Evolutionary conservation across 2,797 vertebrate species (phyloP).

Genomic region (Mus caroli): DNA sequence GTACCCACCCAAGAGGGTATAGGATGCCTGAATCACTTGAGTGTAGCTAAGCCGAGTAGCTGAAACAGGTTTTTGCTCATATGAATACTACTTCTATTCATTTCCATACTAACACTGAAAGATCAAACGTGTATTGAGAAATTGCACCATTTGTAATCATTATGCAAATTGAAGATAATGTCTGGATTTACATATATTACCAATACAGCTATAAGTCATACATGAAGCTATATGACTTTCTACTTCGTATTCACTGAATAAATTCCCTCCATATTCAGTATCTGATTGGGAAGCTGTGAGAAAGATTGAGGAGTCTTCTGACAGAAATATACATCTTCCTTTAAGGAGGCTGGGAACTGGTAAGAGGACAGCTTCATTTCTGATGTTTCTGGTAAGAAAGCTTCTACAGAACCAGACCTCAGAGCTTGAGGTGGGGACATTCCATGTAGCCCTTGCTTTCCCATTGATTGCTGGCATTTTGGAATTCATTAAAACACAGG

Average conservation of each 20-base stretch:
- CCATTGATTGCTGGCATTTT: background rate
- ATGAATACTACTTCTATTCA: background rate
- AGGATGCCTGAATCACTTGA: background rate
- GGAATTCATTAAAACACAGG: background rate
- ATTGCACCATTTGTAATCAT: slow-evolving; percentile 61
- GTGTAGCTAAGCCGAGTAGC: background rate
- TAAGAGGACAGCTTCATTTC: background rate
- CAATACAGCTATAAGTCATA: slow-evolving; percentile 50
- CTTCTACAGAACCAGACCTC: slow-evolving; percentile 41
- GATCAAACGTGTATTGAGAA: slow-evolving; percentile 37
- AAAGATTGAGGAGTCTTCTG: slow-evolving; percentile 56
- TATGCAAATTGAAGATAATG: slow-evolving; percentile 65
- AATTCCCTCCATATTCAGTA: slow-evolving; percentile 44
- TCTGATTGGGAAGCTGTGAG: slow-evolving; percentile 54
- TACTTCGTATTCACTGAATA: slow-evolving; percentile 58
- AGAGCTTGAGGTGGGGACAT: background rate
- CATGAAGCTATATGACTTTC: slow-evolving; percentile 23
- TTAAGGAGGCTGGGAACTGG: slow-evolving; percentile 1
- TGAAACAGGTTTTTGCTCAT: background rate
- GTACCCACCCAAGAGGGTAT: background rate
- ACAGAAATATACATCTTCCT: slow-evolving; percentile 63
- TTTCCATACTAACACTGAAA: slow-evolving; percentile 61
- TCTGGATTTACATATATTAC: slow-evolving; percentile 63
- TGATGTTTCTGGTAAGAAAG: background rate
- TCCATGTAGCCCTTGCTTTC: background rate